Base-by-base conservation (phyloP, 2,113 vertebrate genomes). In the Erythrocercus mccallii region DNA sequence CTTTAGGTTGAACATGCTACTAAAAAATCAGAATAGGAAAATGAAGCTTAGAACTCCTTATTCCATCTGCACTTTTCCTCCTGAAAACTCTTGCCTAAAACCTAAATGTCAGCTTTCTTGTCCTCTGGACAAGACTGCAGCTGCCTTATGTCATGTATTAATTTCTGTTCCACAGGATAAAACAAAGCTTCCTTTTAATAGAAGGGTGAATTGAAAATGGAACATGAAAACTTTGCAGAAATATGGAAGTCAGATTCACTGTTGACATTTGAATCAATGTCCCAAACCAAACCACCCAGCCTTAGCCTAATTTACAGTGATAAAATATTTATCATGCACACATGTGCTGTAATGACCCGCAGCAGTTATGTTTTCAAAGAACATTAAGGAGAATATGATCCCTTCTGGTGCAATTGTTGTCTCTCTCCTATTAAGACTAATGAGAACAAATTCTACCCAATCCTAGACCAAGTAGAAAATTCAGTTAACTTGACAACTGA, bases 401-500 rank as follows among this genome's bases (percentile, higher is more conserved):
- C 62, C 38, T 89, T 88, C 83, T 78, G 45, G 70, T 92, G 40
- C 20, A 71, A 89, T 65, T 28, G 53, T 65, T 95, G 69, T 40
- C 30, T 93, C 20, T 42, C 45, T 94, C 42, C 56, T 94, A 93
- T 91, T 92, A 92, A 78, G 19, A 90, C 92, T 93, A 96, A 94
- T 42, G 19, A 96, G 85, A 94, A 96, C 58, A 91, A 93, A 97
- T 92, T 95, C 54, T 89, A 89, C 65, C 50, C 72, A 86, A 90
- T 90, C 47, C 73, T n/a, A 82, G 64, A 92, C 24, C 85, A 95
- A 94, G 62, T 71, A 48, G 83, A 97, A 97, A 97, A 96, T 92
- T 92, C 92, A 94, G 93, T 97, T 97, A 97, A 86, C 88, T 93
- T 92, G 91, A 95, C 89, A 97, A 71, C 51, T 91, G 40, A 92